Percentiles rank a stretch among this genome's conserved stretches.
These are phyloP conservation scores for Grallaria varia DNA, from an alignment of 2,113 vertebrate genomes.

Conservation along the genomic window DNA sequence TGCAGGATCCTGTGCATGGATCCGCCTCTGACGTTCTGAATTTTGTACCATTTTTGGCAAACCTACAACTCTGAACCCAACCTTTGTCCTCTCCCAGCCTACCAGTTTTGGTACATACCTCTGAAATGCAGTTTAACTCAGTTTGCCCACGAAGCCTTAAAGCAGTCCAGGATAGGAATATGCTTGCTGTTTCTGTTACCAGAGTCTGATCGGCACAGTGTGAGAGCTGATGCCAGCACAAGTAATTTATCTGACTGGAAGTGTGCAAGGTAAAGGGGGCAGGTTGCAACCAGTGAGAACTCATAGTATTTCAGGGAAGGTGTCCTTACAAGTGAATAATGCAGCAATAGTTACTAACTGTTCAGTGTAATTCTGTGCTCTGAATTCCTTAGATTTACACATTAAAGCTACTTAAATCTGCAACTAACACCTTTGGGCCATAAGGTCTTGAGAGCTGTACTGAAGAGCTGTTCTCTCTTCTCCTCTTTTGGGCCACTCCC, in stretches of 20 bases:
- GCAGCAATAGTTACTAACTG: background rate
- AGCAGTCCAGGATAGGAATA: background rate
- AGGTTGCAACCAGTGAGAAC: background rate
- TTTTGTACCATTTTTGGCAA: background rate
- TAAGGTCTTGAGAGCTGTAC: background rate
- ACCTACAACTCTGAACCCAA: background rate
- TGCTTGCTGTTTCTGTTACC: background rate
- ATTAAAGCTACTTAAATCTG: background rate
- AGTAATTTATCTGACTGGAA: background rate
- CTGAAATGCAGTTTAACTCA: background rate
- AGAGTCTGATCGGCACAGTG: background rate
- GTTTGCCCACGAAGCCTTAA: background rate
- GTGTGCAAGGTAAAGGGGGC: fast-evolving
- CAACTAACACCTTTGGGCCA: background rate
- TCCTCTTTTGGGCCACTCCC: background rate
- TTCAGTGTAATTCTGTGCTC: background rate
- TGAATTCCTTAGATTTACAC: background rate
- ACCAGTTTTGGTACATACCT: fast-evolving
- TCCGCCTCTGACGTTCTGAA: background rate
- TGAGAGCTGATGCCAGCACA: background rate
- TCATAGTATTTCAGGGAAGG: background rate
- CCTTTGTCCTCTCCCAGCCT: background rate
- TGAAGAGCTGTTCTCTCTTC: background rate
- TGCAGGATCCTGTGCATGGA: fast-evolving
- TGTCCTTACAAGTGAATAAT: background rate